A percentile compares a stretch with the other conserved stretches of the same genome.
Evolutionary conservation across 35 echinoderm and acorn worm genomes (phyloP).

Genomic region (Diadema setosum): DNA sequence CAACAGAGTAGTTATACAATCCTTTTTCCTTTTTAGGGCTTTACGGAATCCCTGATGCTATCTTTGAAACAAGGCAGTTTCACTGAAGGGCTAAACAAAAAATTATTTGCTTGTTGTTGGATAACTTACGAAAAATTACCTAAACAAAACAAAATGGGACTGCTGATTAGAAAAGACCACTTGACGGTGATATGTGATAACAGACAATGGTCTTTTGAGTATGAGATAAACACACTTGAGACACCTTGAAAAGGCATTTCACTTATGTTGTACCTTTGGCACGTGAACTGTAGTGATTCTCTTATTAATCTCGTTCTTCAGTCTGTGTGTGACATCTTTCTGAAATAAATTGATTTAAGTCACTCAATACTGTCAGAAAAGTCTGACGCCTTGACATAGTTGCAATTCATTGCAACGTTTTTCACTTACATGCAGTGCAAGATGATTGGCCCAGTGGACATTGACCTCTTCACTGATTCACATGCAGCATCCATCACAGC

Average conservation of each 20-base stretch:
- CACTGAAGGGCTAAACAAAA: background rate
- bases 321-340: background rate
- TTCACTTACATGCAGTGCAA: conserved; percentile 53
- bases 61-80: background rate
- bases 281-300: too few species aligned
- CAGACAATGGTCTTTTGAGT: too few species aligned
- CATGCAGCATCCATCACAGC: conserved; percentile 4
- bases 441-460: conserved; percentile 5
- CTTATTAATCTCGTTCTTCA: too few species aligned
- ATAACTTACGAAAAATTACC: background rate
- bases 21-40: background rate
- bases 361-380: background rate
- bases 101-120: background rate
- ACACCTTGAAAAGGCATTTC: too few species aligned
- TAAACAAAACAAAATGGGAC: too few species aligned
- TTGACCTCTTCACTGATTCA: background rate
- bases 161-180: too few species aligned
- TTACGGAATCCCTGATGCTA: background rate
- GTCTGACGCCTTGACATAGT: background rate
- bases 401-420: background rate
- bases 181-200: too few species aligned
- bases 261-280: too few species aligned
- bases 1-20: background rate
- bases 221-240: too few species aligned
- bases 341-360: background rate